phyloP scores from a whole-genome alignment of 30 jellyfish, hydroid and myxozoan genomes.

The Pelagia noctiluca region DNA sequence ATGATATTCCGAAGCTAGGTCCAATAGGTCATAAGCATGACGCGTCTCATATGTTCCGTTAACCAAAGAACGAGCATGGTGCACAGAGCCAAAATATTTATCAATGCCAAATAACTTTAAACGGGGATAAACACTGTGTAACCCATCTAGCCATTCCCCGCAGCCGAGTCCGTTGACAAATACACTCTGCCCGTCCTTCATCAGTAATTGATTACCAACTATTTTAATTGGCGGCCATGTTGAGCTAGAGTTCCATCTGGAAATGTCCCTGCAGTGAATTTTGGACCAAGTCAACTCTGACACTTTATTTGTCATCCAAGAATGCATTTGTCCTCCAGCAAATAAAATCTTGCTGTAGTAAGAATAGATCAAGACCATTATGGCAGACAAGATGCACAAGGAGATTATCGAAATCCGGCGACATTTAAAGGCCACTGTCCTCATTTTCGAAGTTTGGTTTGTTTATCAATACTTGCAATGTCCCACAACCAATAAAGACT shows the following conservation, averaged over 20 bases:
- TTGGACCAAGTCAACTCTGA: constrained; percentile 59
- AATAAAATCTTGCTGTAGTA: constrained; percentile 10
- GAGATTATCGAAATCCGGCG: constrained; percentile 16
- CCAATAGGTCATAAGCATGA: constrained; percentile 73
- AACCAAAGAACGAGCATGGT: constrained; percentile 58
- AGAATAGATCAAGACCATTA: constrained; percentile 1
- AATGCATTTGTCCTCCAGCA: constrained; percentile 19
- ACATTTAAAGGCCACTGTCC: constrained; percentile 46
- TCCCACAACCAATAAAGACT: too few species aligned
- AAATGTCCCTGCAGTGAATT: constrained; percentile 56
- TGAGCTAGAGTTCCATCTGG: constrained; percentile 80
- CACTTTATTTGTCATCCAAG: constrained; percentile 54
- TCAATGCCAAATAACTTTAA: constrained; percentile 80
- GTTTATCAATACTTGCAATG: too few species aligned
- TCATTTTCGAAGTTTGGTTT: not conserved
- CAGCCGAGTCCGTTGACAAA: constrained; percentile 94
- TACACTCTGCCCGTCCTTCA: constrained; percentile 79
- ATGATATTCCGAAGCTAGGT: constrained; percentile 52
- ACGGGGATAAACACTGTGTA: constrained; percentile 64
- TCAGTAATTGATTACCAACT: constrained; percentile 71
- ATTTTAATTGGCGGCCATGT: constrained; percentile 88
- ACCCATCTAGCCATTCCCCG: constrained; percentile 89
- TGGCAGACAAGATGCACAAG: not conserved
- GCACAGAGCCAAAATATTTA: constrained; percentile 71
- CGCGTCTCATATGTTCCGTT: constrained; percentile 84